phyloP scores from a whole-genome alignment of 1,140 invertebrate species.

The Meloidogyne floridensis region DNA sequence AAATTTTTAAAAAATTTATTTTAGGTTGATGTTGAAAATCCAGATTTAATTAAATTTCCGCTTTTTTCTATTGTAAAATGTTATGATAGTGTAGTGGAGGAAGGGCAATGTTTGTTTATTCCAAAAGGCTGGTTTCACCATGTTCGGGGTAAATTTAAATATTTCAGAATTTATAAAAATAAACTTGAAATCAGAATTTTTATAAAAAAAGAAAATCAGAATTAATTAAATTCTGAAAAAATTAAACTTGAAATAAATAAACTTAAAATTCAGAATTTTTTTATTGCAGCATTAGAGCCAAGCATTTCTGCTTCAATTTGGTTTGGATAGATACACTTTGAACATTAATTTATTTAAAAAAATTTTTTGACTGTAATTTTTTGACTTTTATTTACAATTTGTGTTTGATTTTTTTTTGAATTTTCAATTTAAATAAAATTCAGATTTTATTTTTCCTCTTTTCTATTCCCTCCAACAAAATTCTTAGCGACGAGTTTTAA shows the following conservation, averaged over 20 bases:
- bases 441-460: too few species aligned
- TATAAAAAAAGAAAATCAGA: neutral
- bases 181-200: too few species aligned
- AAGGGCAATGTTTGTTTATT: conserved; percentile 54
- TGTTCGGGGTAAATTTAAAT: conserved; percentile 26
- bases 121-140: conserved; percentile 51
- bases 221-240: neutral
- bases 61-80: conserved; percentile 38
- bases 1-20: neutral
- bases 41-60: conserved; percentile 50
- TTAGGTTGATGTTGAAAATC: conserved; percentile 53
- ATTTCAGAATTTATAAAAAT: too few species aligned
- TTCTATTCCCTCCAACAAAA: too few species aligned
- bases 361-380: too few species aligned
- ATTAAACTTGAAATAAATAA: neutral
- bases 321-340: conserved; percentile 35
- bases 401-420: too few species aligned
- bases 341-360: too few species aligned
- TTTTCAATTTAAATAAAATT: too few species aligned
- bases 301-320: conserved; percentile 56
- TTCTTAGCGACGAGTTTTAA: too few species aligned
- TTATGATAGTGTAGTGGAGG: conserved; percentile 49
- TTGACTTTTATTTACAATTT: too few species aligned
- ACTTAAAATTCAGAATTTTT: neutral
- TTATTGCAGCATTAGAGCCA: conserved; percentile 34